These are phyloP conservation scores for Manacus vitellinus DNA, from an alignment of 2,113 vertebrate species.

Conservation along the genomic window DNA sequence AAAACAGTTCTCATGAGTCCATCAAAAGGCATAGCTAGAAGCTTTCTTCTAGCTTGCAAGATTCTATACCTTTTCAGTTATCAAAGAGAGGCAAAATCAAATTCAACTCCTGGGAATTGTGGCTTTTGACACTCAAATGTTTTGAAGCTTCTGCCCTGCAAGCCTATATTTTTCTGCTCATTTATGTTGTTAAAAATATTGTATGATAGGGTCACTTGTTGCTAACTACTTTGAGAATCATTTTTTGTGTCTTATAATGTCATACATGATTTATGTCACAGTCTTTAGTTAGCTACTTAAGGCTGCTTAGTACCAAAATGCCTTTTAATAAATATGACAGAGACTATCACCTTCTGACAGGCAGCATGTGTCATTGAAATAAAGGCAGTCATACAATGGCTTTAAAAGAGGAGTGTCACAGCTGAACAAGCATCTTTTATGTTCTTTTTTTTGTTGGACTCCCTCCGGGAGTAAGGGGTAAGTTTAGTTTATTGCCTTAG, in stretches of 20 bases:
- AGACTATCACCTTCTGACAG: slow-evolving; percentile 42
- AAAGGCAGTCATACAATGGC: neutral
- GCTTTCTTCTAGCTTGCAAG: neutral
- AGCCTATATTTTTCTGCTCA: neutral
- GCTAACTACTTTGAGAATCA: neutral
- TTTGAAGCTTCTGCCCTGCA: neutral
- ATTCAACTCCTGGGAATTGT: neutral
- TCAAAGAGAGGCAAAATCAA: neutral
- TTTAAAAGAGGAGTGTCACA: slow-evolving; percentile 26
- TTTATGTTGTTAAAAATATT: neutral
- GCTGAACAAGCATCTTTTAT: slow-evolving; percentile 47
- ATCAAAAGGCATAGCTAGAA: neutral
- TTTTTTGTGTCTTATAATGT: neutral
- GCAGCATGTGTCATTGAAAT: slow-evolving; percentile 26
- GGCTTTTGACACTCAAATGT: neutral
- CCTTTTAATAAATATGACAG: slow-evolving; percentile 38
- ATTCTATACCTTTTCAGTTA: neutral
- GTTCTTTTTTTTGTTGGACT: neutral
- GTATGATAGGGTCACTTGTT: neutral
- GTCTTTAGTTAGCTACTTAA: slow-evolving; percentile 25
- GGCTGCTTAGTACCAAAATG: slow-evolving; percentile 3
- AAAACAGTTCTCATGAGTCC: neutral
- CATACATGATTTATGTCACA: neutral
- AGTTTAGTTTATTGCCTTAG: slow-evolving; percentile 47
- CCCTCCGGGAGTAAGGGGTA: neutral